phyloP scores from a whole-genome alignment of 2,888 invertebrate genomes.

The Nemapogon koenigi region DNA sequence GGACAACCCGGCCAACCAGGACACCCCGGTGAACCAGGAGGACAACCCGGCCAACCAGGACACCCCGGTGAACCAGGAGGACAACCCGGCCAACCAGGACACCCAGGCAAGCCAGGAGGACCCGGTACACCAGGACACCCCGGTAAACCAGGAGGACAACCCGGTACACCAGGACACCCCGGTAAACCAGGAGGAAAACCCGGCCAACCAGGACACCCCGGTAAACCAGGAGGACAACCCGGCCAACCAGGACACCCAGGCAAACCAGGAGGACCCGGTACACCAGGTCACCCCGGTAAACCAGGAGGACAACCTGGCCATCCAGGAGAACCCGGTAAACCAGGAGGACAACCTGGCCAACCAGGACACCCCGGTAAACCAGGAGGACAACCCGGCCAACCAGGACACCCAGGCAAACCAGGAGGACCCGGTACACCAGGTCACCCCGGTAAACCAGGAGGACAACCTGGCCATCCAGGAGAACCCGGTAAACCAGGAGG shows the following conservation, averaged over 20 bases:
- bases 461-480: not conserved
- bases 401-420: conserved; percentile 6
- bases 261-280: conserved; percentile 25
- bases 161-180: not conserved
- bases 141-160: not conserved
- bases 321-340: conserved; percentile 24
- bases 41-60: too few relatives aligned
- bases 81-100: not conserved
- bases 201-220: not conserved
- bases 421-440: conserved; percentile 11
- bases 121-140: conserved; percentile 9
- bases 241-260: conserved; percentile 21
- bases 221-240: not conserved
- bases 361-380: conserved; percentile 1
- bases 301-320: conserved; percentile 41
- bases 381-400: not conserved
- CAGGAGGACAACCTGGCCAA: not conserved
- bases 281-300: conserved; percentile 29
- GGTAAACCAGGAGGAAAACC: conserved; percentile 4
- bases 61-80: not conserved
- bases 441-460: conserved; percentile 11
- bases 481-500: not conserved
- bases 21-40: conserved; percentile 1
- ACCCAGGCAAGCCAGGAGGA: conserved; percentile 9
- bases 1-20: conserved; percentile 2